These are phyloP conservation scores for Siniperca chuatsi DNA, from an alignment of 2,113 vertebrate genomes.

Conservation along the genomic window DNA sequence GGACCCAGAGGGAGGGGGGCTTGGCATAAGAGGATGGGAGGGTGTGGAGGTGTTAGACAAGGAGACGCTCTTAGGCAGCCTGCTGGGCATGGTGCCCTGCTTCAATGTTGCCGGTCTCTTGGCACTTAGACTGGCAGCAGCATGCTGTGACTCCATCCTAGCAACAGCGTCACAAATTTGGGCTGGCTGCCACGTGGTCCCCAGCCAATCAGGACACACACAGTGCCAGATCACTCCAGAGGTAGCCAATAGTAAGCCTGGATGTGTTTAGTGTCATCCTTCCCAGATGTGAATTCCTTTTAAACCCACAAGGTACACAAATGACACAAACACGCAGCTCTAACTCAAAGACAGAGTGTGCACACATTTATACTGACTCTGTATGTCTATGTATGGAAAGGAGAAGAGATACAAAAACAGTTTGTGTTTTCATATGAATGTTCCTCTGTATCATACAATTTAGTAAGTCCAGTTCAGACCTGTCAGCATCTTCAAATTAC, in stretches of 20 bases:
- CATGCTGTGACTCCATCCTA: constrained; percentile 72
- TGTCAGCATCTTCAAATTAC: constrained; percentile 30
- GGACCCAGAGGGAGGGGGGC: constrained; percentile 12
- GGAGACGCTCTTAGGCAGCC: constrained; percentile 53
- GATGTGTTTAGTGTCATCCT: constrained; percentile 51
- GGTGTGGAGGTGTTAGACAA: constrained; percentile 35
- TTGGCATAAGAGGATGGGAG: constrained; percentile 18
- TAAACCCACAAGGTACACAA: constrained; percentile 73
- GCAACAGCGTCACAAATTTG: constrained; percentile 79
- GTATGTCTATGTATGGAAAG: not conserved
- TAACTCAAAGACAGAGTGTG: constrained; percentile 28
- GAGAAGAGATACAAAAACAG: constrained; percentile 3
- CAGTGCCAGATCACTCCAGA: constrained; percentile 59
- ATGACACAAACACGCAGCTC: constrained; percentile 20
- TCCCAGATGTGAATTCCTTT: constrained; percentile 74
- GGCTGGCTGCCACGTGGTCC: constrained; percentile 54
- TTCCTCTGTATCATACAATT: not conserved
- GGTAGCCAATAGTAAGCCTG: constrained; percentile 62
- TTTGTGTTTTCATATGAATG: not conserved
- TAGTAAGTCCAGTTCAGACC: not conserved
- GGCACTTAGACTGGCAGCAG: constrained; percentile 63
- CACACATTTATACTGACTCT: constrained; percentile 2
- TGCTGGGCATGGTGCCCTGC: constrained; percentile 63
- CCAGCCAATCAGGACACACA: constrained; percentile 65
- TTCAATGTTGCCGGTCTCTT: constrained; percentile 55